Percentiles rank a stretch among this genome's conserved stretches.
Conservation (phyloP, 2,113 vertebrate species). For the Phrynosoma blainvillii region DNA sequence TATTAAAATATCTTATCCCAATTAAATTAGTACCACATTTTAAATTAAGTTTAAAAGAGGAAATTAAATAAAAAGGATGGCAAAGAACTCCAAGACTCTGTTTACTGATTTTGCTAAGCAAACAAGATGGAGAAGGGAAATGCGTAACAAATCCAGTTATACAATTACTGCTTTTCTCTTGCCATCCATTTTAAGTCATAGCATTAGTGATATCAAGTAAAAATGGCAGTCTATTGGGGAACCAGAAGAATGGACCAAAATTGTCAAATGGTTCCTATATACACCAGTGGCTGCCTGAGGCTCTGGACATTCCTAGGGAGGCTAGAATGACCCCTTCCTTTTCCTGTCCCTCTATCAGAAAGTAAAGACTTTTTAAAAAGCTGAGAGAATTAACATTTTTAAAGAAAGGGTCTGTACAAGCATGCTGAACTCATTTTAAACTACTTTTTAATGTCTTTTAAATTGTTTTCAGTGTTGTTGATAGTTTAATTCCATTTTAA, state of each 20-base stretch:
- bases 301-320: too few relatives aligned
- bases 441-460: too few relatives aligned
- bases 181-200: neutral
- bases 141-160: neutral
- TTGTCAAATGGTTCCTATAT: neutral
- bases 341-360: too few relatives aligned
- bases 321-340: too few relatives aligned
- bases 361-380: too few relatives aligned
- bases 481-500: too few relatives aligned
- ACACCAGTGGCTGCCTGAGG: too few relatives aligned
- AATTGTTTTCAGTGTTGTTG: too few relatives aligned
- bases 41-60: constrained; percentile 14
- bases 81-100: neutral
- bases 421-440: too few relatives aligned
- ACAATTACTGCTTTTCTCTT: neutral
- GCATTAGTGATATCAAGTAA: neutral
- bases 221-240: neutral
- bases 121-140: too few relatives aligned
- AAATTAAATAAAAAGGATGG: constrained; percentile 12
- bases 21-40: constrained; percentile 20
- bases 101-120: neutral
- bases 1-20: constrained; percentile 18
- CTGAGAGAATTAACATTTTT: too few relatives aligned
- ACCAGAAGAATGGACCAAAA: neutral
- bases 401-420: too few relatives aligned